Base-by-base conservation (phyloP, 30 jellyfish, hydroid and myxozoan species). In the Chironex yamaguchii region DNA sequence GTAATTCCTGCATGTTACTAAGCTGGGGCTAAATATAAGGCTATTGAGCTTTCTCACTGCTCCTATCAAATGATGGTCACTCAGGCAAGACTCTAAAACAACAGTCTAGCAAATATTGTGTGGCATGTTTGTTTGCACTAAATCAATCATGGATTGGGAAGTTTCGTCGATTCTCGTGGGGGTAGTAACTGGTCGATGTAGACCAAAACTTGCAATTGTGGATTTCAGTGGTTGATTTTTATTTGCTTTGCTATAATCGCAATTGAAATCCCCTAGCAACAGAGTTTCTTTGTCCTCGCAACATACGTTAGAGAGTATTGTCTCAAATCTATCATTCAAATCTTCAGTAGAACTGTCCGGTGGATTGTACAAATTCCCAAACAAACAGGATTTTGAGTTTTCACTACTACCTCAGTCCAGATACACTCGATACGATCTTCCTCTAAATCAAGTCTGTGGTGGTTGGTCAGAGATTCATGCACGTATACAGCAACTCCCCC, bases 1-100 rank as follows among this genome's bases (percentile, higher is more conserved):
- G 82, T 78, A 76, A 76, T 76, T 76, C 30, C 76, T 76, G 88
- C 88, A 76, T 76, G 82, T 76, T 50, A 76, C 62, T 58, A 52
- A 49, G 80, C 82, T 9, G 17, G 17, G 58, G 58, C 58, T 42
- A 42, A 42, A 42, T 42, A 9, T 42, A 42, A 42, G 58, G 17
- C 58, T 42, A 42, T 35, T 78, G 82, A 78, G 82, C 82, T 78
- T 78, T 72, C 86, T 72, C 58, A 42, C 58, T 42, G 58, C 58
- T 42, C 58, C 58, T 42, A 42, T 42, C 58, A 42, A 42, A 42
- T 42, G 17, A 6, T 42, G 58, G 58, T 42, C 17, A 42, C 58
- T 6, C 17, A 42, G 58, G 58, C 17, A 42, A 42, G 58, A 42
- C 17, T 42, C 58, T 17, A 17, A 42, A 17, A 42, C 58, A 42